Base-by-base conservation (phyloP, 1,140 invertebrate genomes). In the Drosophila saltans region DNA sequence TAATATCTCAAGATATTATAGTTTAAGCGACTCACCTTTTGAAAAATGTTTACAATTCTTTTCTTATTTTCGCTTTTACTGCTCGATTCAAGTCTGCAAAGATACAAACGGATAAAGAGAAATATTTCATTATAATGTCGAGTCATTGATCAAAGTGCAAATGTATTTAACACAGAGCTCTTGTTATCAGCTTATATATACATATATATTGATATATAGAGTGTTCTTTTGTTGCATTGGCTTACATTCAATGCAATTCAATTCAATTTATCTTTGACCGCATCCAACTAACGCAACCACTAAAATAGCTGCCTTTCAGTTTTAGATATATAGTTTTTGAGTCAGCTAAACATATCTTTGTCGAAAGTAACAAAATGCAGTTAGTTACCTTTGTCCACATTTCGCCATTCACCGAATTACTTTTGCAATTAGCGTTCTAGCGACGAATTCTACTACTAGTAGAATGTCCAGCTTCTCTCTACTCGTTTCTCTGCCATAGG, bases 181-280 rank as follows among this genome's bases (percentile, higher is more conserved):
- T 30, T 30, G 28, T 30, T 30, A 30, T 30, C 28, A 30, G 28
- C 28, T 4, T 30, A 30, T 30, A 30, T 78, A 75, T 67, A 78
- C 70, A 70, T 59, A 52, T 11, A 48, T 30, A 33, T 67, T 24
- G 7, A 45, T 65, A 45, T 72, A 70, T 45, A 52, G 11, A 2
- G 28, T 28, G 30, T 45, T 58, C 55, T 48, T 48, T 41, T 33
- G 64, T 56, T 30, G 28, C 39, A 16, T 36, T 88, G 75, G 77
- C 60, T 66, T 69, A 63, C 83, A 61, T 76, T 83, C 30, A 63
- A 65, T 72, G 69, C 69, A 77, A 65, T 77, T 79, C 83, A 82
- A 88, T 89, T 88, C 79, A 80, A 88, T 86, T 88, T 86, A 86
- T 86, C 83, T 82, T 86, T 80, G 84, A 89, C 66, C n/a, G 43